phyloP scores from a whole-genome alignment of 2,113 vertebrate genomes.

The Phycodurus eques region DNA sequence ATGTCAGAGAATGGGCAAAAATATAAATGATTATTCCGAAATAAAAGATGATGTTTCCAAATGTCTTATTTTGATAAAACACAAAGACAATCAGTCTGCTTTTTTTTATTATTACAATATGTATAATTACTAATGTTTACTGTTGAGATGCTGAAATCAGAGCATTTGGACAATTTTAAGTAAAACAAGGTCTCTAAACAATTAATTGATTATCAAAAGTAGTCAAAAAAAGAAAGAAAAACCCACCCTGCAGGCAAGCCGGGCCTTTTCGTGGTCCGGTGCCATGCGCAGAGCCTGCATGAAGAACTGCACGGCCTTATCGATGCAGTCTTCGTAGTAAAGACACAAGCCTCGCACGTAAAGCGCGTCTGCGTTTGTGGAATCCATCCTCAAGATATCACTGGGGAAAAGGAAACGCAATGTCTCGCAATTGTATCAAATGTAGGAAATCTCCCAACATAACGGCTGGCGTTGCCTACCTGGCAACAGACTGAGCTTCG shows the following conservation, averaged over 20 bases:
- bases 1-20: too few relatives aligned
- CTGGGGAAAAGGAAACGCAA: slow-evolving; percentile 55
- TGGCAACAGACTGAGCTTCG: slow-evolving; percentile 94
- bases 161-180: too few relatives aligned
- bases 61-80: too few relatives aligned
- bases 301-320: slow-evolving; percentile 95
- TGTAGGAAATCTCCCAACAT: neutral
- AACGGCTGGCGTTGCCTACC: slow-evolving; percentile 62
- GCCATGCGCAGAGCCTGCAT: slow-evolving; percentile 95
- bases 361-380: slow-evolving; percentile 89
- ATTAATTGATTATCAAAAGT: neutral
- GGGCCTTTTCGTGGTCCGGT: slow-evolving; percentile 91
- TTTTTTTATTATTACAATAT: too few relatives aligned
- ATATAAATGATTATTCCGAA: too few relatives aligned
- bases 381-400: slow-evolving; percentile 91
- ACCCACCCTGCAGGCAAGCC: slow-evolving; percentile 87
- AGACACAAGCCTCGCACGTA: slow-evolving; percentile 94
- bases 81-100: too few relatives aligned
- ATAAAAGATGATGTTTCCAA: too few relatives aligned
- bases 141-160: too few relatives aligned
- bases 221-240: neutral
- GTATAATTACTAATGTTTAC: too few relatives aligned
- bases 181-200: too few relatives aligned
- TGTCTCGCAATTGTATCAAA: neutral
- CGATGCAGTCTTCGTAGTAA: slow-evolving; percentile 95